phyloP scores from a whole-genome alignment of 2,797 vertebrate genomes.

The Leptoclinus maculatus region DNA sequence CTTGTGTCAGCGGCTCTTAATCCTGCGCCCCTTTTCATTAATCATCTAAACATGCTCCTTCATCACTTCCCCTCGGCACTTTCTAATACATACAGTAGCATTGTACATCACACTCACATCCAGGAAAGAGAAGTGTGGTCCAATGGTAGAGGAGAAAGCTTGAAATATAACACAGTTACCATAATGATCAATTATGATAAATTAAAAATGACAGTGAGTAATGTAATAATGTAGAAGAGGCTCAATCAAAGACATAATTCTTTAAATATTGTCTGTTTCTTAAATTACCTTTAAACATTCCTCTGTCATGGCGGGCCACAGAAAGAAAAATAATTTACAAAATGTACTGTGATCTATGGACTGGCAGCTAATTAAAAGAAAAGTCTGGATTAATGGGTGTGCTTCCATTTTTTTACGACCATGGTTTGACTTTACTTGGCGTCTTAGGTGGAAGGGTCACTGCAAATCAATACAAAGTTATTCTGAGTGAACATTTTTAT shows the following conservation, averaged over 20 bases:
- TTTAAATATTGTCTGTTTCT: constrained; percentile 26
- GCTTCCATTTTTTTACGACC: neutral
- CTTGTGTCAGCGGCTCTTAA: constrained; percentile 44
- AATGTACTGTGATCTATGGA: constrained; percentile 1
- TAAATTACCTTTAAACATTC: constrained; percentile 9
- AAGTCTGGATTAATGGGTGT: constrained; percentile 23
- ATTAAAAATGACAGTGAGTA: constrained; percentile 30
- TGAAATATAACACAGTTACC: constrained; percentile 24
- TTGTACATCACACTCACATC: constrained; percentile 54
- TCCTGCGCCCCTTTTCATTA: constrained; percentile 51
- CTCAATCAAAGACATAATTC: constrained; percentile 18
- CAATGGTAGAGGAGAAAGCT: constrained; percentile 14
- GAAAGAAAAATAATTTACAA: neutral
- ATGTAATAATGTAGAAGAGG: constrained; percentile 19
- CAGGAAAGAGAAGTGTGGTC: constrained; percentile 9
- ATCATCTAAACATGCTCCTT: constrained; percentile 53
- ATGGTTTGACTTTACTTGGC: constrained; percentile 14
- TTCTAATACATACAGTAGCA: constrained; percentile 42
- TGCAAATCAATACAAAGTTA: constrained; percentile 42
- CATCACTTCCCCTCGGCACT: constrained; percentile 45
- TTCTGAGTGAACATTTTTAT: constrained; percentile 27
- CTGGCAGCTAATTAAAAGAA: constrained; percentile 20
- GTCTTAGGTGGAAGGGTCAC: constrained; percentile 26
- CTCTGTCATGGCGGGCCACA: constrained; percentile 4
- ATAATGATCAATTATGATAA: constrained; percentile 41